Evolutionary conservation across 2,797 vertebrate species (phyloP).

Genomic region (Ataeniobius toweri): DNA sequence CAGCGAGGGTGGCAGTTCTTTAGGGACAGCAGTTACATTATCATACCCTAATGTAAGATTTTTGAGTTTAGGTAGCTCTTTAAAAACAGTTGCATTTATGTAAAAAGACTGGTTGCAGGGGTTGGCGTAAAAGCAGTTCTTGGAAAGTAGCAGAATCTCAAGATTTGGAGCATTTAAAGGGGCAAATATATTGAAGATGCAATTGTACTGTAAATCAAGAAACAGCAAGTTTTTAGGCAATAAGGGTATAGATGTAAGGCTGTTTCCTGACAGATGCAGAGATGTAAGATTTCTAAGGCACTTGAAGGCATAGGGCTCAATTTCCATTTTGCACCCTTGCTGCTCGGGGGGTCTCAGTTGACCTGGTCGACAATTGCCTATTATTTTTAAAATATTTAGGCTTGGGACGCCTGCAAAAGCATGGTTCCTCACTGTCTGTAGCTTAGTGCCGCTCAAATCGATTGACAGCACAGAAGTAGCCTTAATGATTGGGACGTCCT

Average conservation of each 20-base stretch:
- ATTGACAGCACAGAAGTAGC: slow-evolving; percentile 68
- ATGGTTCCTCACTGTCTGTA: slow-evolving; percentile 58
- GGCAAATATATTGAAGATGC: slow-evolving; percentile 71
- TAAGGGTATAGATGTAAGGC: slow-evolving; percentile 78
- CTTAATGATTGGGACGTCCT: slow-evolving; percentile 69
- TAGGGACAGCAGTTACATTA: slow-evolving; percentile 81
- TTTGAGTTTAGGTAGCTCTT: slow-evolving; percentile 71
- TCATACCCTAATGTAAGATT: slow-evolving; percentile 81
- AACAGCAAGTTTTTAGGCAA: slow-evolving; percentile 76
- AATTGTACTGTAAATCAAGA: slow-evolving; percentile 81
- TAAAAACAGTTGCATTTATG: slow-evolving; percentile 75
- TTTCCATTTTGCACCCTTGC: slow-evolving; percentile 73
- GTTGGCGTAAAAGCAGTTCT: slow-evolving; percentile 87
- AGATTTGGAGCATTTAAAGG: slow-evolving; percentile 71
- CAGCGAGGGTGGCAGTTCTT: slow-evolving; percentile 78
- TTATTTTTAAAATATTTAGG: slow-evolving; percentile 78
- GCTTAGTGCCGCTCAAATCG: slow-evolving; percentile 74
- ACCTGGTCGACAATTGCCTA: slow-evolving; percentile 79
- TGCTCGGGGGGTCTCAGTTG: slow-evolving; percentile 53
- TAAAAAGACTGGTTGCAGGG: slow-evolving; percentile 75
- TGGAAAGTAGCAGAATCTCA: slow-evolving; percentile 68
- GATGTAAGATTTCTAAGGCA: slow-evolving; percentile 65
- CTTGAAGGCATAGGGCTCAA: slow-evolving; percentile 76
- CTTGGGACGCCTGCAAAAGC: slow-evolving; percentile 75
- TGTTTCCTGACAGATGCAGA: slow-evolving; percentile 83